Conservation (phyloP, 2,113 vertebrate species). For the Gobius niger region DNA sequence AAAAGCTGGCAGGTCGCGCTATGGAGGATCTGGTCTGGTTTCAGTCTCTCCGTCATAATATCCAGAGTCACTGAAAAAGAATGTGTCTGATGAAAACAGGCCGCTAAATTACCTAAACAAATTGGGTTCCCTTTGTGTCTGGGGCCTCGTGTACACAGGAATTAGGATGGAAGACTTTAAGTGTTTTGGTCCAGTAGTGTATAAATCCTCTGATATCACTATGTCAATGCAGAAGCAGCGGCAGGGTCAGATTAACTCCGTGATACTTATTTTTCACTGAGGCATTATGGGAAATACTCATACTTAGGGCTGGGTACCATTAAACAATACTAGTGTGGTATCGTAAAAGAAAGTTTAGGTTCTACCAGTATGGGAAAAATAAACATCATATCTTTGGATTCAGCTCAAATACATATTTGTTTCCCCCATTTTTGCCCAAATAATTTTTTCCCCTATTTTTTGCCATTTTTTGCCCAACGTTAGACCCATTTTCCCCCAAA, state of each 20-base stretch:
- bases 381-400: too few relatives aligned
- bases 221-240: neutral
- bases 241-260: neutral
- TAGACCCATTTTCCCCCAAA: too few relatives aligned
- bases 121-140: conserved; percentile 71
- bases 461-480: too few relatives aligned
- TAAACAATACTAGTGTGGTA: too few relatives aligned
- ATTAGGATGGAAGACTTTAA: conserved; percentile 54
- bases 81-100: conserved; percentile 75
- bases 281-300: too few relatives aligned
- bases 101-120: conserved; percentile 75
- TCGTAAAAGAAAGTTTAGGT: too few relatives aligned
- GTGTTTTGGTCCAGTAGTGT: conserved; percentile 21
- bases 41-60: conserved; percentile 76
- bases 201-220: conserved; percentile 15
- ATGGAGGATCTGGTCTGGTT: conserved; percentile 68
- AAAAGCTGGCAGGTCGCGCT: conserved; percentile 39
- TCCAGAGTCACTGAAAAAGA: conserved; percentile 73
- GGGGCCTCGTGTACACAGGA: conserved; percentile 50
- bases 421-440: too few relatives aligned
- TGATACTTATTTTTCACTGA: neutral
- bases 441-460: too few relatives aligned
- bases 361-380: too few relatives aligned
- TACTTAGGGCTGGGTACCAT: too few relatives aligned
- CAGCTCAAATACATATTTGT: too few relatives aligned